Conservation (phyloP, 2,888 invertebrate species). For the Drosophila testacea region DNA sequence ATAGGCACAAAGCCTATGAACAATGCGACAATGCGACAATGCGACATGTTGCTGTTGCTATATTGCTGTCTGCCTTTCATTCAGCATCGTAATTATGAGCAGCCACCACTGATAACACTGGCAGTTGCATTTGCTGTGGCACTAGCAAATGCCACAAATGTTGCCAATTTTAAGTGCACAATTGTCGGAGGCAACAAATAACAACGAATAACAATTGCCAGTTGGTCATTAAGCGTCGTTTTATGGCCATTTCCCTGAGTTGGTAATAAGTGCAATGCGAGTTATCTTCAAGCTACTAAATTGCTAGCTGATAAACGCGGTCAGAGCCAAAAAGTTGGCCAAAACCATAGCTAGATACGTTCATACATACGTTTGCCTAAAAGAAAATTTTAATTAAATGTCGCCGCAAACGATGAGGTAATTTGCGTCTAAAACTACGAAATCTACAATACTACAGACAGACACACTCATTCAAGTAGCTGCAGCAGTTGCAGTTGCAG, state of each 20-base stretch:
- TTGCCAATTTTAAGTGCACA: slow-evolving; percentile 27
- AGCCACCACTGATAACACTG: slow-evolving; percentile 46
- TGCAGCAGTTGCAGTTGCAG: slow-evolving; percentile 20
- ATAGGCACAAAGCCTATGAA: slow-evolving; percentile 64
- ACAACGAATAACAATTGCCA: slow-evolving; percentile 42
- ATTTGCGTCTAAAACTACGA: slow-evolving; percentile 57
- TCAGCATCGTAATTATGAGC: slow-evolving; percentile 44
- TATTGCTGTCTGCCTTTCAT: slow-evolving; percentile 50
- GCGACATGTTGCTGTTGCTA: slow-evolving; percentile 31
- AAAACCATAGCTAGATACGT: slow-evolving; percentile 41
- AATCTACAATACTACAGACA: slow-evolving; percentile 28
- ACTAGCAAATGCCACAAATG: slow-evolving; percentile 33
- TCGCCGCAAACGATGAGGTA: slow-evolving; percentile 81
- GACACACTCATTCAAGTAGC: slow-evolving; percentile 38
- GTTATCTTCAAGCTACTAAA: slow-evolving; percentile 80
- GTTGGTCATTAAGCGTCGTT: slow-evolving; percentile 74
- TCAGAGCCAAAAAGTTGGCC: slow-evolving; percentile 37
- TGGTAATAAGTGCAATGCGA: slow-evolving; percentile 71
- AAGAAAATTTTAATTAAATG: slow-evolving; percentile 80
- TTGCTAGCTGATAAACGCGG: slow-evolving; percentile 70
- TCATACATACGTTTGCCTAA: slow-evolving; percentile 27
- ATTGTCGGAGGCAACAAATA: slow-evolving; percentile 32
- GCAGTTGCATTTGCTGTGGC: slow-evolving; percentile 5
- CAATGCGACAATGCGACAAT: slow-evolving; percentile 49
- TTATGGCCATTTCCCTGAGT: slow-evolving; percentile 70